Conservation (phyloP, 2,888 invertebrate species). For the Drosophila quasianomalipes region DNA sequence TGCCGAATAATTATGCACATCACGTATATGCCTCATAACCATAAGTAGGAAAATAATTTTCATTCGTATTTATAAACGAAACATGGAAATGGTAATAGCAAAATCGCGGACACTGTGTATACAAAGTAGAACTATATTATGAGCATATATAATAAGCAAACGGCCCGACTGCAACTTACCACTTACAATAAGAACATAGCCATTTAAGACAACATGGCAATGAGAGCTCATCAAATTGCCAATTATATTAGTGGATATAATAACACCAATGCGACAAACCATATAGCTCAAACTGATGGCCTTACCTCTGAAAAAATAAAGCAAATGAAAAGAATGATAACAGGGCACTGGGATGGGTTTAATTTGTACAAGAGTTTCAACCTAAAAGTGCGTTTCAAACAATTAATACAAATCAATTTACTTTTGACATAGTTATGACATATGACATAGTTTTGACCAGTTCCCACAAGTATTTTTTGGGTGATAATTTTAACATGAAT, state of each 20-base stretch:
- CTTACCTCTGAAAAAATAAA: constrained; percentile 33
- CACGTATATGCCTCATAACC: constrained; percentile 15
- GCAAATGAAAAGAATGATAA: neutral
- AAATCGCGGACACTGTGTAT: constrained; percentile 7
- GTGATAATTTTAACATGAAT: too few species aligned
- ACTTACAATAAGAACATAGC: neutral
- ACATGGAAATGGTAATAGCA: constrained; percentile 2
- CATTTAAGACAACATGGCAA: constrained; percentile 40
- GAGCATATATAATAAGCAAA: neutral
- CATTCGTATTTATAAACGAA: neutral
- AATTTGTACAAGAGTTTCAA: neutral
- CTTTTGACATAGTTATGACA: neutral
- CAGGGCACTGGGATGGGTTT: neutral
- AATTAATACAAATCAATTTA: neutral
- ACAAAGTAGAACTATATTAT: neutral
- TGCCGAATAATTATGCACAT: constrained; percentile 48
- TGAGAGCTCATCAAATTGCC: constrained; percentile 17
- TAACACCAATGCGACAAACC: constrained; percentile 18
- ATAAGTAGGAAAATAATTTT: neutral
- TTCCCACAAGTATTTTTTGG: too few species aligned
- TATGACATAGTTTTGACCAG: neutral
- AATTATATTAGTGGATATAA: constrained; percentile 27
- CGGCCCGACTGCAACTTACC: constrained; percentile 25
- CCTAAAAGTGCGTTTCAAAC: neutral
- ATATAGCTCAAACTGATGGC: constrained; percentile 18